phyloP scores from a whole-genome alignment of 1,140 invertebrate genomes.

The Rhyacophila brunnea region DNA sequence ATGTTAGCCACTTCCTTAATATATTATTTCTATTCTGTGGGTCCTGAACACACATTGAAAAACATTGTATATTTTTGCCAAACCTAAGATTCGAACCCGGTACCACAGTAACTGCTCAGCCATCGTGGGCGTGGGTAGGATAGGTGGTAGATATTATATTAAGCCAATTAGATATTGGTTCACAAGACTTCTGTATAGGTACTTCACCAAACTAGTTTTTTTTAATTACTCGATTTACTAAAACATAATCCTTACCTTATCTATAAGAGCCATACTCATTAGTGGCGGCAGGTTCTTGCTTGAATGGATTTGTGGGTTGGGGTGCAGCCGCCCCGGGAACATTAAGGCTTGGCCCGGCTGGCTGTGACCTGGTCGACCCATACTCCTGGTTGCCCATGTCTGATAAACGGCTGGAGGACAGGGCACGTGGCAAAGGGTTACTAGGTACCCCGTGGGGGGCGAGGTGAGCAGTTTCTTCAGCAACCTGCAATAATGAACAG shows the following conservation, averaged over 20 bases:
- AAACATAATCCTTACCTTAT: slow-evolving; percentile 22
- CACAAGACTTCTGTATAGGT: too few species aligned
- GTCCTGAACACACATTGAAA: too few species aligned
- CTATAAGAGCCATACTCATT: slow-evolving; percentile 31
- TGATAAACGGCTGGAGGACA: slow-evolving; percentile 79
- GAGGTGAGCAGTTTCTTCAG: slow-evolving; percentile 82
- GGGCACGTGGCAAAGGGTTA: slow-evolving; percentile 84
- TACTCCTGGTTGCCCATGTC: slow-evolving; percentile 73
- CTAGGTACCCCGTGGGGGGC: slow-evolving; percentile 96
- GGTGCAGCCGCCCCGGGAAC: slow-evolving; percentile 16
- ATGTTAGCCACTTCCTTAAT: too few species aligned
- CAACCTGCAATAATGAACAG: slow-evolving; percentile 60
- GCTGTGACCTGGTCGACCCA: slow-evolving; percentile 59
- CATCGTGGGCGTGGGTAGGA: background rate
- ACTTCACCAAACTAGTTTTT: background rate
- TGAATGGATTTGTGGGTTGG: slow-evolving; percentile 28
- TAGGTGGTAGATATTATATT: background rate
- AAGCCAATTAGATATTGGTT: background rate
- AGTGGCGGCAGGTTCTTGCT: slow-evolving; percentile 13
- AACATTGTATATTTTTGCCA: slow-evolving; percentile 2
- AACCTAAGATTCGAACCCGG: background rate
- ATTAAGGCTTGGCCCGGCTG: slow-evolving; percentile 27
- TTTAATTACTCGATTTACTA: background rate
- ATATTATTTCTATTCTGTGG: too few species aligned
- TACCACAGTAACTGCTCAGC: background rate